A percentile compares a stretch with the other conserved stretches of the same genome.
These are phyloP conservation scores for Pherbina coryleti DNA, from an alignment of 2,888 invertebrate genomes.

Conservation along the genomic window DNA sequence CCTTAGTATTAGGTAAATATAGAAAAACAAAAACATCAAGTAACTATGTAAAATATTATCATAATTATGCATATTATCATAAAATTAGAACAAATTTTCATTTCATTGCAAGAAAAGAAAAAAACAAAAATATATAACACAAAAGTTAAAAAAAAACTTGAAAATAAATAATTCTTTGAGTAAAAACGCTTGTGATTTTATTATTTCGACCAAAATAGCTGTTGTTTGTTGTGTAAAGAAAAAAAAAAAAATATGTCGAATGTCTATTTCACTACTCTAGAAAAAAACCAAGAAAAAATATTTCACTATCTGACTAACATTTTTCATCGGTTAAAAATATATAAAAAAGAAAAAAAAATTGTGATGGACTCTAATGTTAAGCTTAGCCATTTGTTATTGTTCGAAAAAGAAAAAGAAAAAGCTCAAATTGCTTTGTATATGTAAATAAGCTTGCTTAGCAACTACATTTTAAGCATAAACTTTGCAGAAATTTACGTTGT, in stretches of 20 bases:
- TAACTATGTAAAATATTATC: neutral
- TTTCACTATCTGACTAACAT: constrained; percentile 44
- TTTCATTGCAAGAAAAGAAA: neutral
- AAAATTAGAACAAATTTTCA: constrained; percentile 9
- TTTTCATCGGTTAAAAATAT: neutral
- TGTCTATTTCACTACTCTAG: neutral
- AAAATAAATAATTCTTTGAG: constrained; percentile 65
- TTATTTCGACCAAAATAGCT: constrained; percentile 42
- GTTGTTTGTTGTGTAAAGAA: neutral
- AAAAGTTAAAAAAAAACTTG: constrained; percentile 7
- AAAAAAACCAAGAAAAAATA: constrained; percentile 29
- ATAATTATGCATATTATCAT: neutral
- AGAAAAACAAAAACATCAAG: neutral
- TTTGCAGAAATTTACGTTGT: neutral
- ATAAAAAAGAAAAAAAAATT: constrained; percentile 54
- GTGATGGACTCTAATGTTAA: constrained; percentile 65
- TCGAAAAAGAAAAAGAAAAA: constrained; percentile 12
- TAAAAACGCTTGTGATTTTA: constrained; percentile 70
- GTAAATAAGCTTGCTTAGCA: neutral
- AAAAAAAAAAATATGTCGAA: neutral
- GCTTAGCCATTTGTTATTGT: constrained; percentile 18
- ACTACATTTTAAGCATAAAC: neutral
- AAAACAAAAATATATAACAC: neutral
- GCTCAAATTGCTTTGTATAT: constrained; percentile 28
- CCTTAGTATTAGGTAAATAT: neutral